Evolutionary conservation across 2,888 invertebrate genomes (phyloP).

Genomic region (Catocala sponsa): DNA sequence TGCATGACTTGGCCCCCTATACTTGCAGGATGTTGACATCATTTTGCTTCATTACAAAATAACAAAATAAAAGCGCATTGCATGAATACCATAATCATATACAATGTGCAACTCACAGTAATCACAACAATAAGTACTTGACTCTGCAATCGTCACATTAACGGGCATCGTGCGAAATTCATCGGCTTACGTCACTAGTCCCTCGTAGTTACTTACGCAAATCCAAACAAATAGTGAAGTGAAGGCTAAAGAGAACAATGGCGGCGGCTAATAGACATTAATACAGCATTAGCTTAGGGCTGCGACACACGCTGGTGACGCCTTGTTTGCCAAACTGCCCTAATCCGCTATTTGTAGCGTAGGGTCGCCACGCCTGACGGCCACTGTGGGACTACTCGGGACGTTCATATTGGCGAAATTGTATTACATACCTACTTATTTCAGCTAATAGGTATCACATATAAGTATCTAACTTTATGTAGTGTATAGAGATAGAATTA

Average conservation of each 20-base stretch:
- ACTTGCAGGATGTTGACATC: too few species aligned
- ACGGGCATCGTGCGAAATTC: constrained; percentile 70
- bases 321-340: constrained; percentile 88
- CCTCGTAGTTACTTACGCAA: constrained; percentile 74
- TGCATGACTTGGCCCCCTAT: too few species aligned
- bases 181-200: constrained; percentile 69
- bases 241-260: constrained; percentile 71
- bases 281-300: constrained; percentile 84
- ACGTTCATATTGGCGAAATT: not conserved
- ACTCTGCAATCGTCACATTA: constrained; percentile 52
- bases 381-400: constrained; percentile 25
- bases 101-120: not conserved
- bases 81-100: too few species aligned
- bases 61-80: too few species aligned
- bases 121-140: constrained; percentile 45
- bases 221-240: constrained; percentile 78
- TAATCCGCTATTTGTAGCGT: constrained; percentile 86
- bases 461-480: too few species aligned
- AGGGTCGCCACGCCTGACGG: constrained; percentile 53
- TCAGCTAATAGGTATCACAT: too few species aligned
- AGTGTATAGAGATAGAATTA: too few species aligned
- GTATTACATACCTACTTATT: too few species aligned
- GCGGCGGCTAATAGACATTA: constrained; percentile 83
- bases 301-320: constrained; percentile 80
- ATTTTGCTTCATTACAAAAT: too few species aligned